These are phyloP conservation scores for Leptoteleia sp. DNA, from an alignment of 1,140 invertebrate species.

Conservation along the genomic window DNA sequence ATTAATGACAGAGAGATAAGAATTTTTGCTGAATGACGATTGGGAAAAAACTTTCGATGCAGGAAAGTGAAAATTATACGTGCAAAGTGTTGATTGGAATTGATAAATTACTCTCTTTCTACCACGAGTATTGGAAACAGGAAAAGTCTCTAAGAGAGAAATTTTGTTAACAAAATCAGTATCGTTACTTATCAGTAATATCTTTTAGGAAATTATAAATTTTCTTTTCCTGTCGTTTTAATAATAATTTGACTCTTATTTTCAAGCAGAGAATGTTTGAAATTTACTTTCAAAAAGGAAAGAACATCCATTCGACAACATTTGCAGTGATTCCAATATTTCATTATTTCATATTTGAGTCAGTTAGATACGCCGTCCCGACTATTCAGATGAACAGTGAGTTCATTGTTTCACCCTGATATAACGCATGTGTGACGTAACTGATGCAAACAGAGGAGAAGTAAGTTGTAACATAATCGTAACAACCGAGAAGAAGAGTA, in stretches of 20 bases:
- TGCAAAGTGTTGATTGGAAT: slow-evolving; percentile 3
- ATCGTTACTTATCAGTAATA: too few species aligned
- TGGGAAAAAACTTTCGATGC: slow-evolving; percentile 4
- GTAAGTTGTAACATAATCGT: slow-evolving; percentile 41
- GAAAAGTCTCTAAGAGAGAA: too few species aligned
- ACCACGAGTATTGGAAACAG: too few species aligned
- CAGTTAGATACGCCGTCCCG: slow-evolving; percentile 15
- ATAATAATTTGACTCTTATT: too few species aligned
- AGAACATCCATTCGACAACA: slow-evolving; percentile 11
- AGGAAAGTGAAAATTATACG: slow-evolving; percentile 43
- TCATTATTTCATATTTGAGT: slow-evolving; percentile 27
- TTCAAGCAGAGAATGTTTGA: too few species aligned
- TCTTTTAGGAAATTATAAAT: too few species aligned
- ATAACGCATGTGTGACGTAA: slow-evolving; percentile 54
- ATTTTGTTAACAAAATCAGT: too few species aligned
- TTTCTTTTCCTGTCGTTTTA: too few species aligned
- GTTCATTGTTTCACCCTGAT: slow-evolving; percentile 56
- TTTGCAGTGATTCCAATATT: slow-evolving; percentile 8
- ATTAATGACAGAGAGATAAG: slow-evolving; percentile 22
- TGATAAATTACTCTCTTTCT: slow-evolving; percentile 4
- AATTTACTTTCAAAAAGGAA: too few species aligned
- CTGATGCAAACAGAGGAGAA: slow-evolving; percentile 24
- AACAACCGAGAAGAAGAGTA: slow-evolving; percentile 16
- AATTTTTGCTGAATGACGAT: slow-evolving; percentile 33
- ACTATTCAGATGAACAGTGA: slow-evolving; percentile 41